A percentile compares a stretch with the other conserved stretches of the same genome.
phyloP scores from a whole-genome alignment of 2,113 vertebrate genomes.

The Deroptyus accipitrinus region DNA sequence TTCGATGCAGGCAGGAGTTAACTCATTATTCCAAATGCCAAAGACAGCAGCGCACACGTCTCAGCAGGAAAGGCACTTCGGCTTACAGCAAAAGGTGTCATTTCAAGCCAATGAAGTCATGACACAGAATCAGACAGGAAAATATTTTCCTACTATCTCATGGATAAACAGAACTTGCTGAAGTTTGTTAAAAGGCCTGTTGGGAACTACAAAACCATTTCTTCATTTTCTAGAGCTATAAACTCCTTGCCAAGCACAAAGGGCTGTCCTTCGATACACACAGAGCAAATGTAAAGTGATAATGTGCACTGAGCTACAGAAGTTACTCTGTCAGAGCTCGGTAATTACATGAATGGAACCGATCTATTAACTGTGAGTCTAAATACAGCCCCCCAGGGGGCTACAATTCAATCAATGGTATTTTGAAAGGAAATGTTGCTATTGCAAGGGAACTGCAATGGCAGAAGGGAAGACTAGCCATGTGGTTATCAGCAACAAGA shows the following conservation, averaged over 20 bases:
- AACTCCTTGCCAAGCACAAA: neutral
- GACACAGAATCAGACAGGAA: conserved; percentile 38
- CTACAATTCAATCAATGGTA: neutral
- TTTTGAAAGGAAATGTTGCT: neutral
- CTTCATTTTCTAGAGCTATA: neutral
- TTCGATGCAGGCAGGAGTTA: neutral
- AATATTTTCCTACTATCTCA: conserved; percentile 23
- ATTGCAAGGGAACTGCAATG: neutral
- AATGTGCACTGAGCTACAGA: neutral
- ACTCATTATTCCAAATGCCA: conserved; percentile 34
- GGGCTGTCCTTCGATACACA: neutral
- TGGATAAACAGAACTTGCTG: neutral
- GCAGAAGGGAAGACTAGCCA: neutral
- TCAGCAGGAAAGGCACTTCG: conserved; percentile 22
- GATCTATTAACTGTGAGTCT: conserved; percentile 33
- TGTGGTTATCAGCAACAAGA: neutral
- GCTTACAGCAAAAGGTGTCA: neutral
- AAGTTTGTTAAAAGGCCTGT: neutral
- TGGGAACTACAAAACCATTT: neutral
- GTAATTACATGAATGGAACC: conserved; percentile 23
- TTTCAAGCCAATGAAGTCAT: conserved; percentile 51
- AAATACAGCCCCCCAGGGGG: conserved; percentile 44
- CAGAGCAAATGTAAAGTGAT: neutral
- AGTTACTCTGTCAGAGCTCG: neutral
- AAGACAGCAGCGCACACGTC: conserved; percentile 18